Evolutionary conservation across 2,888 invertebrate genomes (phyloP), one percentile per base, ranked within the genome.

Genomic region (Calliopum simillimum): DNA sequence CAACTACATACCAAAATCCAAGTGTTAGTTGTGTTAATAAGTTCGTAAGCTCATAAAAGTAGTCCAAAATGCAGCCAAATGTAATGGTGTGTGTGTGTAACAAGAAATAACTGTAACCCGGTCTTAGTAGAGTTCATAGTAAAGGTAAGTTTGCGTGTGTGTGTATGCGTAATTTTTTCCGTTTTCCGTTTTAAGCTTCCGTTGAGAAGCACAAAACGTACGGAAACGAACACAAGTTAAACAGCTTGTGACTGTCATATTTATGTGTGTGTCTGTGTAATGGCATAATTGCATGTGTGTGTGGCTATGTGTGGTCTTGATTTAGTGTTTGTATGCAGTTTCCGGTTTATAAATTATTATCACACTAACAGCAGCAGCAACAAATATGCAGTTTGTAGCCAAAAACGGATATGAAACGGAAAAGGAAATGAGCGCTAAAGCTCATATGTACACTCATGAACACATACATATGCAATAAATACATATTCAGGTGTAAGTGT

Each of bases 321-420:
- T 19, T 67, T 47, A 33, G 56, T 58, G 58, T 67, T 33, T 25
- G 65, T 69, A 69, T 69, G 64, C 61, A 16, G 68, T 70, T 74
- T 72, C 74, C 71, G 69, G 71, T 49, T 67, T 70, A 69, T 72
- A 70, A 72, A 69, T 71, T 70, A 69, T 71, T 70, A 74, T 71
- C 70, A 67, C 70, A 71, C 67, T 59, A 58, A 59, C 67, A 67
- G 49, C 63, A 58, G 43, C 53, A 58, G 56, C 55, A 59, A 21
- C 53, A 53, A 55, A 21, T 47, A 43, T 14, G 61, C 46, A 21
- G n/a, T 64, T n/a, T 14, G 25, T 23, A 21, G 64, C 44, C 11
- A 14, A 25, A 49, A 63, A 51, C 25, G 63, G 49, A 63, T 63
- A 51, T 41, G 41, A 63, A 63, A 63, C 63, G 63, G 63, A 63